phyloP scores from a whole-genome alignment of 2,888 invertebrate genomes.

The Ommatoiulus sabulosus region DNA sequence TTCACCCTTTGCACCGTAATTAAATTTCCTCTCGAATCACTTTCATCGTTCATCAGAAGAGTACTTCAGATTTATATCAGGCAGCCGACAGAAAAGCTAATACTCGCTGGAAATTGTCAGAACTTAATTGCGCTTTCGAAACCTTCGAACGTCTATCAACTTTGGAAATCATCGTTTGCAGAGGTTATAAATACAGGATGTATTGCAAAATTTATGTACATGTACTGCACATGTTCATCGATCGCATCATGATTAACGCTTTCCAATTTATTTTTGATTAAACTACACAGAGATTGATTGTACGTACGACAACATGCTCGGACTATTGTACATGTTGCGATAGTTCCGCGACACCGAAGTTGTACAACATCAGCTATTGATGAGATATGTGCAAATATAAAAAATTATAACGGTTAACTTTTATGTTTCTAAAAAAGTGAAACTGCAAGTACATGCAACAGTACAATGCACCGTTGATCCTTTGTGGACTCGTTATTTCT shows the following conservation, averaged over 20 bases:
- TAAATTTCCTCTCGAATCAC: neutral
- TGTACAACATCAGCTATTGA: neutral
- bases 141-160: neutral
- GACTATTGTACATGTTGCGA: neutral
- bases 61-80: neutral
- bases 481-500: neutral
- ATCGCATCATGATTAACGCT: neutral
- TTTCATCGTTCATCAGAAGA: neutral
- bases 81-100: neutral
- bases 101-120: neutral
- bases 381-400: neutral
- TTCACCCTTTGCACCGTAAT: neutral
- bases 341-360: neutral
- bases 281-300: neutral
- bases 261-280: neutral
- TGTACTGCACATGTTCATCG: too few relatives aligned
- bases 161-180: neutral
- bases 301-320: neutral
- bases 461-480: neutral
- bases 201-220: neutral
- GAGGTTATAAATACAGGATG: neutral
- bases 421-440: neutral
- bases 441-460: neutral
- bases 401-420: neutral
- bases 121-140: neutral